A percentile compares a stretch with the other conserved stretches of the same genome.
These are phyloP conservation scores for Cisticola juncidis DNA, from an alignment of 2,113 vertebrate genomes.

Conservation along the genomic window DNA sequence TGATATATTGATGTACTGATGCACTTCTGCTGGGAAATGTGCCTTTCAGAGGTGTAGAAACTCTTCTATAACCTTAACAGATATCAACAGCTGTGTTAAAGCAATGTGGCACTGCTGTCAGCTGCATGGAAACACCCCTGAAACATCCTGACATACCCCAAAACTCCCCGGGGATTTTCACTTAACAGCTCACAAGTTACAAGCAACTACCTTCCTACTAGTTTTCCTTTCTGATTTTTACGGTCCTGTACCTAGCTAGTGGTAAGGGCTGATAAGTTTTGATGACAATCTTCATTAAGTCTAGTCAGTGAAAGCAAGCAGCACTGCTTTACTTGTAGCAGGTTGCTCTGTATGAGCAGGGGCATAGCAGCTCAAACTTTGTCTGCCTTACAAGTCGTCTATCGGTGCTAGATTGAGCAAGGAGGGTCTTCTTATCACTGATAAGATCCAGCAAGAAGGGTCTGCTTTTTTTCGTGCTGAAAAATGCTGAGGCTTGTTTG, in stretches of 20 bases:
- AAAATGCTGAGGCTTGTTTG: background rate
- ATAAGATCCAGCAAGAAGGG: background rate
- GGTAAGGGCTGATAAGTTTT: background rate
- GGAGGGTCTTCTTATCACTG: background rate
- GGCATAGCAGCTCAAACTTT: background rate
- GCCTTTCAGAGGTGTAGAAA: background rate
- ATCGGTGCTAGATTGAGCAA: background rate
- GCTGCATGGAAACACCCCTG: background rate
- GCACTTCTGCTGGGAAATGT: background rate
- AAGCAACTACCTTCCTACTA: background rate
- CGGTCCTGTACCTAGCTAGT: background rate
- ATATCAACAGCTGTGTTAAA: background rate
- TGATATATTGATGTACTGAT: background rate
- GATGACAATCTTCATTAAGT: background rate
- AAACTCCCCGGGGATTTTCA: background rate
- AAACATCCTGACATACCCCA: background rate
- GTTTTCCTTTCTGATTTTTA: background rate
- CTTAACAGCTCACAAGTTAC: background rate
- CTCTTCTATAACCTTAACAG: background rate
- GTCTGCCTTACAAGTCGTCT: background rate
- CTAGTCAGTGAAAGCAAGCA: background rate
- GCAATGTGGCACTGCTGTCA: background rate
- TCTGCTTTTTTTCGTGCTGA: background rate
- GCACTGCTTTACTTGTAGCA: background rate
- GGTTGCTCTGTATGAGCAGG: background rate